Evolutionary conservation across 1,140 invertebrate genomes (phyloP), one percentile per base, ranked within the genome.

Genomic region (Drosophila orosa): DNA sequence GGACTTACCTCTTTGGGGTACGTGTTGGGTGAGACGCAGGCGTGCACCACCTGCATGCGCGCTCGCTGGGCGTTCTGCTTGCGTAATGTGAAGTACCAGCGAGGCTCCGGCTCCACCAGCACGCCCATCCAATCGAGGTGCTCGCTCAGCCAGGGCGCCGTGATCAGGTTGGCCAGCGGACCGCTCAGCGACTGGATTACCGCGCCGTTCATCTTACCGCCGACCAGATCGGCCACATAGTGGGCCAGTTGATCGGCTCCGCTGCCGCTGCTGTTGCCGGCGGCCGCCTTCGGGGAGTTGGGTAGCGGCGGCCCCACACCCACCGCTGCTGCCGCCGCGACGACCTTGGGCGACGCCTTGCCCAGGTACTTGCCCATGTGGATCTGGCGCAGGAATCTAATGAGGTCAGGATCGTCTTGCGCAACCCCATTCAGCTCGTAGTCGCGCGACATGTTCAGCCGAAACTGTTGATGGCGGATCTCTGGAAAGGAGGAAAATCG

Each of bases 111-210:
- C 57, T 96, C 94, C 10, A 96, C 94, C 44, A 96, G 93, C 6
- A 97, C 92, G 3, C 96, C 96, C 59, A 92, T 93, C 96, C 96
- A 97, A 44, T 93, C 93, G 13, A 96, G 93, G n/a, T 94, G 93
- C 8, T 93, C 92, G 80, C 96, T 96, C 39, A 97, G 90, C 94
- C 94, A 96, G 59, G 92, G 92, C 50, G 91, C 90, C 31, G 91
- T 92, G 65, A 92, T 91, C 29, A 91, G 66, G 65, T 92, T 74
- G 44, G 90, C 91, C 63, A 85, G 86, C 67, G 93, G 92, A 66
- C 93, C 92, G 74, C 92, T 93, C 33, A 94, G 90, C 65, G 93
- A 94, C 74, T 94, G 93, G 19, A 94, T 92, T 57, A 93, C 93
- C 33, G 93, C 75, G 10, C 93, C 93, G 37, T 93, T 92, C 44